Conservation (phyloP, 2,113 vertebrate genomes). For the Tetrao urogallus region DNA sequence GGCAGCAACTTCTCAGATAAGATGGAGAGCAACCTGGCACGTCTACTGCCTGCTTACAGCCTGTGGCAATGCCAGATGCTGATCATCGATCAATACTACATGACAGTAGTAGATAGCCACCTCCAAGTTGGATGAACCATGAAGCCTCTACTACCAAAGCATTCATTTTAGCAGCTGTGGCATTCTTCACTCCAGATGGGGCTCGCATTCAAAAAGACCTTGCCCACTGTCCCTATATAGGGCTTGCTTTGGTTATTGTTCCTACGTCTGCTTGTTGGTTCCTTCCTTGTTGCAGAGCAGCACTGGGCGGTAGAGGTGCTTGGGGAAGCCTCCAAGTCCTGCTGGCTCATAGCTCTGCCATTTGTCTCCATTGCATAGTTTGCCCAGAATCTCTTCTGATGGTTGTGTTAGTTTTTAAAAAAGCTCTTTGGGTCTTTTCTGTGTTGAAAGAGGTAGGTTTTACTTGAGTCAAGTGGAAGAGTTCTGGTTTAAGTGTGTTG, state of each 20-base stretch:
- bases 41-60: not conserved
- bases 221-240: not conserved
- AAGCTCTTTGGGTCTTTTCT: not conserved
- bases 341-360: not conserved
- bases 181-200: not conserved
- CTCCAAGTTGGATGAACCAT: no score
- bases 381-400: not conserved
- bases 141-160: not conserved
- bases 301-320: not conserved
- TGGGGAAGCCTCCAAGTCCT: not conserved
- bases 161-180: not conserved
- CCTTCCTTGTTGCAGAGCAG: not conserved
- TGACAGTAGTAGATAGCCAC: fast-evolving
- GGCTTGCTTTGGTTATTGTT: not conserved
- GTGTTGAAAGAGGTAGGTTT: not conserved
- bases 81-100: not conserved
- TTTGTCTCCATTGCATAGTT: not conserved
- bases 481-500: not conserved
- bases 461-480: fast-evolving
- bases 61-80: not conserved
- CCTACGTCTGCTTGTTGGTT: not conserved
- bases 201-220: not conserved
- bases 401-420: not conserved
- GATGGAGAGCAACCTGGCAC: no score
- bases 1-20: no score